Percentiles rank a stretch among this genome's conserved stretches.
phyloP scores from a whole-genome alignment of 1,140 invertebrate genomes.

The Cydia splendana region DNA sequence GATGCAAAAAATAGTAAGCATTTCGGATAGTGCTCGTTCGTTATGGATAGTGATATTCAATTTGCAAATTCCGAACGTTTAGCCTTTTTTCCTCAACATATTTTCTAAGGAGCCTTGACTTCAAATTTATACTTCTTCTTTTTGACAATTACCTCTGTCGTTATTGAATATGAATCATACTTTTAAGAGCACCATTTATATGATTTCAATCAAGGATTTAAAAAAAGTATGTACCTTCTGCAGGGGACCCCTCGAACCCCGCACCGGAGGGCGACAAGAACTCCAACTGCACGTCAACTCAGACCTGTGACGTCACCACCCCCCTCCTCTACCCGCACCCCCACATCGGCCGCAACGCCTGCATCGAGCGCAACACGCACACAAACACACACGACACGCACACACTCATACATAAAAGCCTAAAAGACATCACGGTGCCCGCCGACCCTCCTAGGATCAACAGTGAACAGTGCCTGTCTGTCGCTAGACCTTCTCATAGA shows the following conservation, averaged over 20 bases:
- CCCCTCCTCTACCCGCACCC: constrained; percentile 83
- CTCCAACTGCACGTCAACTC: constrained; percentile 55
- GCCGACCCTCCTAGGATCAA: constrained; percentile 49
- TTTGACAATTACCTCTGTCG: too few relatives aligned
- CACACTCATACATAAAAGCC: constrained; percentile 86
- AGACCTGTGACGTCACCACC: constrained; percentile 62
- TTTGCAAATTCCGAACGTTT: too few relatives aligned
- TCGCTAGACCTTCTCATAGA: constrained; percentile 53
- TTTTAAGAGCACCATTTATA: too few relatives aligned
- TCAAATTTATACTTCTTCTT: too few relatives aligned
- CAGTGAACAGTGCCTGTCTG: constrained; percentile 60
- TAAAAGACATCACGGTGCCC: constrained; percentile 80
- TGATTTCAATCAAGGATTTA: too few relatives aligned
- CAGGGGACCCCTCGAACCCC: constrained; percentile 45
- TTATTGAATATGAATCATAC: too few relatives aligned
- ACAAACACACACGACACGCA: constrained; percentile 79
- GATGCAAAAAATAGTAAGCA: too few relatives aligned
- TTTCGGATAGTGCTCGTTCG: too few relatives aligned
- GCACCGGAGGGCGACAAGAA: constrained; percentile 60
- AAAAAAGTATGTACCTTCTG: background rate
- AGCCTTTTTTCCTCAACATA: too few relatives aligned
- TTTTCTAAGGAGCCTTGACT: too few relatives aligned
- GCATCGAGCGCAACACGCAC: constrained; percentile 91
- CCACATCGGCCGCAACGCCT: constrained; percentile 94
- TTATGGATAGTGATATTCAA: too few relatives aligned